Base-by-base conservation (phyloP, 2,797 vertebrate genomes). In the Alectoris magna region DNA sequence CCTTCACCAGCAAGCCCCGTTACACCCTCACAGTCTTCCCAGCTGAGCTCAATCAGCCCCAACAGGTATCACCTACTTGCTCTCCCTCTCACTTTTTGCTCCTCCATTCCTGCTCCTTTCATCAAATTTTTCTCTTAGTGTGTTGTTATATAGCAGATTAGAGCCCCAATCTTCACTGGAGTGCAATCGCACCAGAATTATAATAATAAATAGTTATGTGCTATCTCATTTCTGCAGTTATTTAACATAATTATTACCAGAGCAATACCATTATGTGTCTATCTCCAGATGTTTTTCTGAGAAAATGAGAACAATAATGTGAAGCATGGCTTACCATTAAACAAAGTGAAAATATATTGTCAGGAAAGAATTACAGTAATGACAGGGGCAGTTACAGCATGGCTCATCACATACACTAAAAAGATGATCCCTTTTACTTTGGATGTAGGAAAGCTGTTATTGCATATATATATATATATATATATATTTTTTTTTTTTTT, bases 161-260 rank as follows among this genome's bases (percentile, higher is more conserved):
- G 39, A 86, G 73, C 34, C 51, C 80, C 44, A 27, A 44, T 91
- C 87, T 86, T 91, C 84, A 88, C 69, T 55, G 39, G 66, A 91
- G 73, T 91, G 79, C 78, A 89, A 78, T 26, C 92, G 46, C 12
- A 69, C n/a, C 41, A 69, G 72, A 92, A 89, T 66, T 91, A 63
- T 78, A 89, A 91, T 55, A 90, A 94, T 84, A 92, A 93, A 92
- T 68, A 87, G 78, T 80, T 85, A 80, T 24, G 53, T 89, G 76
- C 73, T 80, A 74, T 77, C 49, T 77, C 62, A 92, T 75, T 81
- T 67, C 66, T 91, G 79, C 82, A 81, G 63, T 85, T 95, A 94
- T 91, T 95, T 93, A 93, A 93, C 62, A 85, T 43, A 91, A 80
- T 84, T 94, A 85, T 95, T 93, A 87, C 55, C 26, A 85, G 38